These are phyloP conservation scores for Arothron firmamentum DNA, from an alignment of 2,113 vertebrate species.

Conservation along the genomic window DNA sequence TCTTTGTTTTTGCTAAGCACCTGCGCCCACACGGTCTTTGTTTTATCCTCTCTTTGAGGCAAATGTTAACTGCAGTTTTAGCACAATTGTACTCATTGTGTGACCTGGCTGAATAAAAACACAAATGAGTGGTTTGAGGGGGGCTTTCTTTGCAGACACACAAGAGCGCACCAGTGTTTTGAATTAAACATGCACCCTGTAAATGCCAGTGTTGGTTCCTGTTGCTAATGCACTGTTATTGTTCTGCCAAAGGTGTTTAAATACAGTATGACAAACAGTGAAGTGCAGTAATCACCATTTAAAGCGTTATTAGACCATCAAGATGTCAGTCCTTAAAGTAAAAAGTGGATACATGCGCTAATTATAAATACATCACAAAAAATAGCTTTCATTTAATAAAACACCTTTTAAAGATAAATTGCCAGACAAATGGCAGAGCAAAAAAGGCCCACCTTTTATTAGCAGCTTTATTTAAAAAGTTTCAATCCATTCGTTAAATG, in stretches of 20 bases:
- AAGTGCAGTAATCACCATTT: slow-evolving; percentile 17
- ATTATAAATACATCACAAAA: too few species aligned
- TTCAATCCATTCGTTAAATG: slow-evolving; percentile 40
- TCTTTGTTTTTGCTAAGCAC: too few species aligned
- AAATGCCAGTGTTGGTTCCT: neutral
- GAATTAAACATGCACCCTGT: neutral
- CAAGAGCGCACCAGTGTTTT: neutral
- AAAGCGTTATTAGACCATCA: neutral
- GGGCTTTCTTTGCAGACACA: neutral
- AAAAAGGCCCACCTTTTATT: slow-evolving; percentile 27
- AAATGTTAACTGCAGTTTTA: too few species aligned
- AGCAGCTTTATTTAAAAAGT: slow-evolving; percentile 30
- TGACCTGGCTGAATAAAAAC: too few species aligned
- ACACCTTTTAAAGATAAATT: slow-evolving; percentile 23
- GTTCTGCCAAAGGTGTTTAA: slow-evolving; percentile 29
- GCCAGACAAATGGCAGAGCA: slow-evolving; percentile 2
- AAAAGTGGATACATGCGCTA: too few species aligned
- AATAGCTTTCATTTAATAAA: slow-evolving; percentile 12
- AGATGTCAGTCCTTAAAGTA: neutral
- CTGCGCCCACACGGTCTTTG: too few species aligned
- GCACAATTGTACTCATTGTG: too few species aligned
- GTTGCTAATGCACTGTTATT: slow-evolving; percentile 13
- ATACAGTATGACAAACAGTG: slow-evolving; percentile 25
- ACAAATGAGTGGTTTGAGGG: too few species aligned
- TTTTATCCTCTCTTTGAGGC: too few species aligned